These are phyloP conservation scores for Forbesichthys papilliferus DNA, from an alignment of 2,113 vertebrate genomes.

Conservation along the genomic window DNA sequence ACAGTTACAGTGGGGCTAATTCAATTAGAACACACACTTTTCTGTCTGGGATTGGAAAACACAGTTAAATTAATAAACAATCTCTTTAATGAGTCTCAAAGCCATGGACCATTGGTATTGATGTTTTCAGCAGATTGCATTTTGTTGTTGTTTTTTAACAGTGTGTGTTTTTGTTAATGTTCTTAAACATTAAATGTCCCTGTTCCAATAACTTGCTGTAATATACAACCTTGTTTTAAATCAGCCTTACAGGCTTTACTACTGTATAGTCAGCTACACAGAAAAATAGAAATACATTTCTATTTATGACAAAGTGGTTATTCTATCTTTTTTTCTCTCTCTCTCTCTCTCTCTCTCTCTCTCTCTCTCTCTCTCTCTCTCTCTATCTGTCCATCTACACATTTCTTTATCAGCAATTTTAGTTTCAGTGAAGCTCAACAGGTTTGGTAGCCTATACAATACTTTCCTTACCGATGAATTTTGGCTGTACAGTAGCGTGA, in stretches of 20 bases:
- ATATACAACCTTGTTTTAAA: constrained; percentile 43
- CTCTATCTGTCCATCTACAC: no score
- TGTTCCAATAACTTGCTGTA: no score
- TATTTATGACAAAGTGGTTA: background rate
- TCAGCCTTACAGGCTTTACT: constrained; percentile 1
- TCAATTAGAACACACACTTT: no score
- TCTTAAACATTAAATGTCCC: no score
- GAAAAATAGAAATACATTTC: background rate
- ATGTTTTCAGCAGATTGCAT: no score
- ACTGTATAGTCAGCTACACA: background rate
- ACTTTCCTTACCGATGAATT: background rate
- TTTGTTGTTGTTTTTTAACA: background rate
- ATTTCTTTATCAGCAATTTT: no score
- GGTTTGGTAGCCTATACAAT: constrained; percentile 1
- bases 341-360: no score
- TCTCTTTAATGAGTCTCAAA: no score
- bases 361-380: background rate
- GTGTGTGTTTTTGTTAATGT: background rate
- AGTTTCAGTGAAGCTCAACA: background rate
- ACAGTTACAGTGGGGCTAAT: no score
- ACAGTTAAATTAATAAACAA: no score
- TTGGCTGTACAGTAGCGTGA: background rate
- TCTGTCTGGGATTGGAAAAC: no score
- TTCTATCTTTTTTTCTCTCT: background rate
- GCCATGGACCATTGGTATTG: background rate